phyloP scores from a whole-genome alignment of 35 echinoderm and acorn worm species.

The Nesometra sesokonis region DNA sequence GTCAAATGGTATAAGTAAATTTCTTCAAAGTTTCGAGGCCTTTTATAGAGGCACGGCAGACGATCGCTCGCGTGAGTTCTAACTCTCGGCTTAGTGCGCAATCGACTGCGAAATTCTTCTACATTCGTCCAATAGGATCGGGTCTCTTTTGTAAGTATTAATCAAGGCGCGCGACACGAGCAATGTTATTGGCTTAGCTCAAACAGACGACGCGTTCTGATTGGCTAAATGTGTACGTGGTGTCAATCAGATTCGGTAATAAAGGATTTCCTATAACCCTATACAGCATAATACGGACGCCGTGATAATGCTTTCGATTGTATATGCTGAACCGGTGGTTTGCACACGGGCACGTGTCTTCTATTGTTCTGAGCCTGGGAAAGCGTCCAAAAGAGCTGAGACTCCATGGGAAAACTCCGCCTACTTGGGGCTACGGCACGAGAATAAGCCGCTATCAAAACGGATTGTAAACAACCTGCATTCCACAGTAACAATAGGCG shows the following conservation, averaged over 20 bases:
- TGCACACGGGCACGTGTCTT: neutral
- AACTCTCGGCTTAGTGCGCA: neutral
- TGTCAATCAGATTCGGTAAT: neutral
- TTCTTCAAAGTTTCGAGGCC: neutral
- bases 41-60: neutral
- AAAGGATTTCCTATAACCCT: neutral
- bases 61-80: neutral
- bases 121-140: neutral
- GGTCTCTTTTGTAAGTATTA: neutral
- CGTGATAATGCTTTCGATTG: neutral
- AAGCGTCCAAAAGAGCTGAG: neutral
- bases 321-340: neutral
- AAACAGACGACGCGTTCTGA: neutral
- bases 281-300: neutral
- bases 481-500: neutral
- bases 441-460: neutral
- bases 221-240: neutral
- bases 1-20: neutral
- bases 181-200: neutral
- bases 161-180: neutral
- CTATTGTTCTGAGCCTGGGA: neutral
- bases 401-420: neutral
- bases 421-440: neutral
- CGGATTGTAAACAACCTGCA: neutral
- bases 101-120: neutral